Base-by-base conservation (phyloP, 1,140 invertebrate species). In the Venturia canescens region DNA sequence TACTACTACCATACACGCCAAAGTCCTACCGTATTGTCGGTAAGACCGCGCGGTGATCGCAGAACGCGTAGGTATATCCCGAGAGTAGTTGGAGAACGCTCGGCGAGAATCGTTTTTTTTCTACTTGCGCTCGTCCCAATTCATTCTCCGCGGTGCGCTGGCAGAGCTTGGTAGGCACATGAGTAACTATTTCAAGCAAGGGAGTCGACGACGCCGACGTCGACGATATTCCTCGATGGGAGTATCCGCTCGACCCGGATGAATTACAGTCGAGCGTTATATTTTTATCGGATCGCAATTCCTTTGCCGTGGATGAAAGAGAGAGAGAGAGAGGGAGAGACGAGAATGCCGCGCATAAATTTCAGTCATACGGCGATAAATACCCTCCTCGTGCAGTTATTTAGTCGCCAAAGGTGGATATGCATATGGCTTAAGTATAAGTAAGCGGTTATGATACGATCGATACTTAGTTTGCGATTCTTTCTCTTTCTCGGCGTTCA, bases 11-110 rank as follows among this genome's bases (percentile, higher is more conserved):
- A 67, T 53, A 76, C 66, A 66, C 44, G 74, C 48, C 11, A 34
- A 27, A 76, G 74, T 76, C 29, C 53, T 76, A 76, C 74, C 63
- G 60, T 66, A 66, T 27, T 31, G 53, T 60, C 21, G 26, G 74
- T 27, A 38, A 53, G 53, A 76, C 18, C 15, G 71, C 15, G 71
- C 38, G 71, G 50, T 53, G 53, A 63, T 60, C 53, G 74, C 50
- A 63, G 16, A 76, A 76, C 79, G 82, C 81, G 81, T 82, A 82
- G 81, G 81, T 79, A 82, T 82, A 82, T 80, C 34, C 79, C 78
- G 60, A 81, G 80, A 66, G 76, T 77, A 53, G 82, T 50, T 72
- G 31, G 69, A 53, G 44, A 78, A n/a, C 29, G n/a, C n/a, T n/a
- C 26, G 74, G 29, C 29, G 34, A 18, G 71, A 57, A 29, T 72